phyloP scores from a whole-genome alignment of 2,888 invertebrate genomes.

The Stenolophus ochropezus region DNA sequence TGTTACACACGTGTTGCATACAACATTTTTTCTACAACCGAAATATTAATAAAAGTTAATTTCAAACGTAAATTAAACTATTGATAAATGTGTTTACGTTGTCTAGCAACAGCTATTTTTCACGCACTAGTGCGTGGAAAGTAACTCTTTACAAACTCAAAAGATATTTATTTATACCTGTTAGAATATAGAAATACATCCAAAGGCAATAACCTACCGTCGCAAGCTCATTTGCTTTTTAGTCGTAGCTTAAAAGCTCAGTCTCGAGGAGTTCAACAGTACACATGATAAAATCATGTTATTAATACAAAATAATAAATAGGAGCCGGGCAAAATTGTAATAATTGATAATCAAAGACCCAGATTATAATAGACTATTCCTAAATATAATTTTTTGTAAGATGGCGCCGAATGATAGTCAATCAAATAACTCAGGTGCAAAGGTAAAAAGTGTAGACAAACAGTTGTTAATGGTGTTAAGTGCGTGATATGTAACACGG shows the following conservation, averaged over 20 bases:
- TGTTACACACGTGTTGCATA: too few relatives aligned
- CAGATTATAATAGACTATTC: too few relatives aligned
- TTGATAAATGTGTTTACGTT: too few relatives aligned
- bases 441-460: not conserved
- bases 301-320: not conserved
- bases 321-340: not conserved
- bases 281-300: not conserved
- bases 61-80: too few relatives aligned
- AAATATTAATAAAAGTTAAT: too few relatives aligned
- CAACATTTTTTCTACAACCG: too few relatives aligned
- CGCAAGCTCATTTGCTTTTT: not conserved
- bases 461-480: not conserved
- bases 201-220: not conserved
- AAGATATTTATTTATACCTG: not conserved
- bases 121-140: too few relatives aligned
- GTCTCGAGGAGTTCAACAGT: not conserved
- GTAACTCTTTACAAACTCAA: too few relatives aligned
- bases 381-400: too few relatives aligned
- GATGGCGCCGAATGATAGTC: not conserved
- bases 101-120: too few relatives aligned
- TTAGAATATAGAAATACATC: slow-evolving; percentile 8
- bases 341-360: not conserved
- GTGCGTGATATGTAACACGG: not conserved
- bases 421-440: not conserved
- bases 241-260: not conserved